Percentiles rank a stretch among this genome's conserved stretches.
Evolutionary conservation across 2,888 invertebrate genomes (phyloP).

Genomic region (Hirtodrosophila confusa): DNA sequence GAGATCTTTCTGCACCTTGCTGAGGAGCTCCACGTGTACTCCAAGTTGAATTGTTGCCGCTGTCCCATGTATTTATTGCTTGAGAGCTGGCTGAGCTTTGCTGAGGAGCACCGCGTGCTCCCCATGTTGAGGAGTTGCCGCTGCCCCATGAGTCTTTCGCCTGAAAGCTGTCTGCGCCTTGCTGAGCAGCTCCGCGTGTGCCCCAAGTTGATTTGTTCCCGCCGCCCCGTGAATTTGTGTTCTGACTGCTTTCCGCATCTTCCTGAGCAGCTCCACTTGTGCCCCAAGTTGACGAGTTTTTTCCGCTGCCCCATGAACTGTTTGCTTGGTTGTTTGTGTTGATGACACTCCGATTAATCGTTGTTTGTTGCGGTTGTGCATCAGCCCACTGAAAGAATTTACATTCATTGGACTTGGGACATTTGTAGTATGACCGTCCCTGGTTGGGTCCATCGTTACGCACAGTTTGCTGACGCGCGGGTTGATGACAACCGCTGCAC

Average conservation of each 20-base stretch:
- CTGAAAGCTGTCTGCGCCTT: neutral
- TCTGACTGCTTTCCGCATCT: neutral
- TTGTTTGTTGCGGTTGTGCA: slow-evolving; percentile 24
- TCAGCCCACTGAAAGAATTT: slow-evolving; percentile 94
- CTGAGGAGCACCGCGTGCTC: neutral
- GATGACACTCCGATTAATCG: slow-evolving; percentile 1
- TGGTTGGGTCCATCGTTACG: slow-evolving; percentile 93
- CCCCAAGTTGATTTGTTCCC: slow-evolving; percentile 10
- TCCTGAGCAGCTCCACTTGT: neutral
- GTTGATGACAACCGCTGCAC: slow-evolving; percentile 80
- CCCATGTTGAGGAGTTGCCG: neutral
- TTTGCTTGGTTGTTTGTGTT: neutral
- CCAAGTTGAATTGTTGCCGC: slow-evolving; percentile 7
- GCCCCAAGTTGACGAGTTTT: slow-evolving; percentile 19
- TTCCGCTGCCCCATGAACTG: neutral
- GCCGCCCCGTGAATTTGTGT: slow-evolving; percentile 10
- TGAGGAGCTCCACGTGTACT: slow-evolving; percentile 1
- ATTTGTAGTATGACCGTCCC: slow-evolving; percentile 91
- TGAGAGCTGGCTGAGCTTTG: neutral
- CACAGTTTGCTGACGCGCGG: slow-evolving; percentile 85
- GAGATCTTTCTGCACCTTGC: too few species aligned
- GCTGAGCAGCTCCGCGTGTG: neutral
- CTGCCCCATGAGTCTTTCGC: neutral
- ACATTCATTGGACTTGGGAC: slow-evolving; percentile 87
- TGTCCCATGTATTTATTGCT: slow-evolving; percentile 2